Base-by-base conservation (phyloP, 2,888 invertebrate species). In the Anodontia alba region DNA sequence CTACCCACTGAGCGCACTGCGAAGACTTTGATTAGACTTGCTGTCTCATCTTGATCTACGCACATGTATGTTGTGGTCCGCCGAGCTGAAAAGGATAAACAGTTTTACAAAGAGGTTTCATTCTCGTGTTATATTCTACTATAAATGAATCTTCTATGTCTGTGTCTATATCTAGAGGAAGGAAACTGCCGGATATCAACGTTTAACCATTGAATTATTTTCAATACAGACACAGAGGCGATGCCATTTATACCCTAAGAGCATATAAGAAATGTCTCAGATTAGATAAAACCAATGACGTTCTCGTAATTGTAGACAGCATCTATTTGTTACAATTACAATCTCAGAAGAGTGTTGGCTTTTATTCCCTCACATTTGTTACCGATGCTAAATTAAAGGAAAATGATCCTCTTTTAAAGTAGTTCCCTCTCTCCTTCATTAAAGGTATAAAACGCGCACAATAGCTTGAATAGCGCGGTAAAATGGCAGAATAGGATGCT, bases 321-420 rank as follows among this genome's bases (percentile, higher is more conserved):
- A 42, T 26, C 54, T 68, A 75, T 81, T 71, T 75, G 67, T 81
- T 46, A 72, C 78, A 81, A 81, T 81, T 78, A 81, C 57, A 49
- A 36, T 57, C 66, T 54, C 46, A 69, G 71, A 68, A 78, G 66
- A 68, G 31, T 57, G 36, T 51, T 57, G 42, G 38, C 31, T 76
- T 80, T 75, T 67, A 72, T 54, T 72, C 73, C 26, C n/a, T 23
- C 57, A 69, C 68, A 78, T 81, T 78, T 72, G 78, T 78, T 75
- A 78, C 36, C 31, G 36, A 36, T n/a, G 29, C 31, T 29, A 31
- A 42, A 72, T 81, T 72, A 42, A 49, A 68, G 57, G 78, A 75
- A 75, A 78, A 74, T 78, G 68, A 75, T 43, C 69, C 70, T 72
- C 78, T 54, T 76, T 78, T 76, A 23, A 57, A 23, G 57, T 23